A percentile compares a stretch with the other conserved stretches of the same genome.
These are phyloP conservation scores for Hirundichthys speculiger DNA, from an alignment of 2,113 vertebrate species.

Conservation along the genomic window DNA sequence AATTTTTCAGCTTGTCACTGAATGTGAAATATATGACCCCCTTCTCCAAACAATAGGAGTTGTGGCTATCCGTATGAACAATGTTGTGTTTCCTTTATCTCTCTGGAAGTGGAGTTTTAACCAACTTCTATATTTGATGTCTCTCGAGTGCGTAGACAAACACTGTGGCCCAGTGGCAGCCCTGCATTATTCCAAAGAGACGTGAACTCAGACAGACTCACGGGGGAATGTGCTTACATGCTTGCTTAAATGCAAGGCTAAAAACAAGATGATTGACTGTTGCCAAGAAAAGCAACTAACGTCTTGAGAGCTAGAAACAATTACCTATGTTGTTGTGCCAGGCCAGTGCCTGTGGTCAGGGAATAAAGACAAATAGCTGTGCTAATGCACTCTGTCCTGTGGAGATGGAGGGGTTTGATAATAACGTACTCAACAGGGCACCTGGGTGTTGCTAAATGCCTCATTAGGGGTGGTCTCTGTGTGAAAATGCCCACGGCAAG, in stretches of 20 bases:
- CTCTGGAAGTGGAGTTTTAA: conserved; percentile 16
- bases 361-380: conserved; percentile 67
- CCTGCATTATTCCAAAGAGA: conserved; percentile 40
- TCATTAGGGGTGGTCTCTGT: conserved; percentile 70
- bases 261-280: conserved; percentile 66
- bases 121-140: conserved; percentile 26
- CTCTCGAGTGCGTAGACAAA: conserved; percentile 35
- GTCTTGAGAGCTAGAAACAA: conserved; percentile 72
- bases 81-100: conserved; percentile 19
- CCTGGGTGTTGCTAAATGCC: conserved; percentile 72
- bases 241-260: conserved; percentile 51
- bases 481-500: conserved; percentile 51
- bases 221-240: conserved; percentile 47
- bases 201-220: conserved; percentile 57
- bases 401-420: conserved; percentile 71
- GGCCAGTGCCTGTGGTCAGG: conserved; percentile 71
- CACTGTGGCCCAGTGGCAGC: conserved; percentile 28
- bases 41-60: conserved; percentile 4
- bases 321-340: conserved; percentile 73
- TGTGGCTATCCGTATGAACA: conserved; percentile 3
- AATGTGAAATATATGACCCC: conserved; percentile 8
- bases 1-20: conserved; percentile 12
- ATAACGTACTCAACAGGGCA: conserved; percentile 55
- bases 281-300: conserved; percentile 72
- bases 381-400: conserved; percentile 71